Evolutionary conservation across 2,113 vertebrate genomes (phyloP).

Genomic region (Vicugna pacos): DNA sequence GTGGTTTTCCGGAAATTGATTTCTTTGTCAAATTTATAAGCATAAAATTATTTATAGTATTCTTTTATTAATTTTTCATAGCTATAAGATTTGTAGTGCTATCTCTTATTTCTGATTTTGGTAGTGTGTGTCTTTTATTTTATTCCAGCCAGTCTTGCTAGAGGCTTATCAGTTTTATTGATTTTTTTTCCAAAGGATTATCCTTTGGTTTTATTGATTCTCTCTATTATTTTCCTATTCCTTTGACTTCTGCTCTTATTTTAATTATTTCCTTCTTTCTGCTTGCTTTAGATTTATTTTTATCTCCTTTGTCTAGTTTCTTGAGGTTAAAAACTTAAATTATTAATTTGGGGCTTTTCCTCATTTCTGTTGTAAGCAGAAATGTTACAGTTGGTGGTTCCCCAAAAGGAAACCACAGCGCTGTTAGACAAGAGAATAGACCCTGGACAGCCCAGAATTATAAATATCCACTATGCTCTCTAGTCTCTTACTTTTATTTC

Average conservation of each 20-base stretch:
- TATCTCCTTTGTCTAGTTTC: background rate
- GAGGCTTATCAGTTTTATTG: background rate
- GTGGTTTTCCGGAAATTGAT: background rate
- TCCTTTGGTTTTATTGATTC: background rate
- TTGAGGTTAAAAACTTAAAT: background rate
- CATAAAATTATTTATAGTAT: background rate
- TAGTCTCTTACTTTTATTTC: background rate
- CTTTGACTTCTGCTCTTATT: background rate
- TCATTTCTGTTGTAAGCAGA: background rate
- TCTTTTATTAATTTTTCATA: background rate
- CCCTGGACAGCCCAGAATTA: background rate
- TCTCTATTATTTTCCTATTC: background rate
- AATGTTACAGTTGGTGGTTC: too few species aligned
- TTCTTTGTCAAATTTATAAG: conserved; percentile 13
- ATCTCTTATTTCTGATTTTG: background rate
- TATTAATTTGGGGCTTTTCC: background rate
- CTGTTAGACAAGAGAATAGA: background rate
- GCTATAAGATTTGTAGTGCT: background rate
- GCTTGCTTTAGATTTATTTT: background rate
- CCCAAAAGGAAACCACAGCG: background rate
- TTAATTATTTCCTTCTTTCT: background rate
- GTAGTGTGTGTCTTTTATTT: background rate
- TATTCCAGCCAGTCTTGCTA: background rate
- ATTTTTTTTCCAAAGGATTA: background rate
- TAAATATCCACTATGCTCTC: background rate